Base-by-base conservation (phyloP, 1,140 invertebrate genomes). In the Zaprionus davidi region DNA sequence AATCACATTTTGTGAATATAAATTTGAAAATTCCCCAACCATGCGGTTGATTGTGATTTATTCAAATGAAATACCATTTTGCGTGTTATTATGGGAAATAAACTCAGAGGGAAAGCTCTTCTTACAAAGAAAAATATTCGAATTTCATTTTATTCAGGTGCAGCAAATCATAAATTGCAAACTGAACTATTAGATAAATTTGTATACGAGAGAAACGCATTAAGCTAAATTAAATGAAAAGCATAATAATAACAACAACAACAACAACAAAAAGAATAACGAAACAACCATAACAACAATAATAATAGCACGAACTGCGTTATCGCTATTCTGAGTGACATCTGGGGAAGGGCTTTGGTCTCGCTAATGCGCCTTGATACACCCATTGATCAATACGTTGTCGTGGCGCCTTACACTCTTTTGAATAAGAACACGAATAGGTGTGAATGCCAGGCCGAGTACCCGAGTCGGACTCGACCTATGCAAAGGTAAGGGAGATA, bases 321-420 rank as follows among this genome's bases (percentile, higher is more conserved):
- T 71, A 64, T 56, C 60, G 15, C n/a, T 28, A 20, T 31, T 57
- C 17, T 26, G 31, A 24, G 4, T 66, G 71, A 83, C 78, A 65
- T 78, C 78, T 76, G 63, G 44, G 22, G 51, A 46, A 63, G 63
- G 69, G 73, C 59, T 67, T 76, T 68, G 53, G n/a, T 22, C 46
- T 17, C 12, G 46, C 58, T 79, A 69, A 76, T 79, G 59, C 77
- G 28, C 51, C 68, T 71, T 79, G 53, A 79, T 79, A 71, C 74
- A 60, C 68, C 77, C 77, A 79, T 79, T 79, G 77, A 79, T 79
- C 68, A 79, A 72, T 65, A 67, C 49, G 44, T 72, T 76, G 51
- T 55, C 62, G 49, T 62, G 63, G 44, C 57, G 66, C 72, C 60
- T 71, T 56, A 55, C 53, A 57, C 62, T 44, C n/a, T 53, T 58